These are phyloP conservation scores for Lagocephalus sceleratus DNA, from an alignment of 2,797 vertebrate species.

Conservation along the genomic window DNA sequence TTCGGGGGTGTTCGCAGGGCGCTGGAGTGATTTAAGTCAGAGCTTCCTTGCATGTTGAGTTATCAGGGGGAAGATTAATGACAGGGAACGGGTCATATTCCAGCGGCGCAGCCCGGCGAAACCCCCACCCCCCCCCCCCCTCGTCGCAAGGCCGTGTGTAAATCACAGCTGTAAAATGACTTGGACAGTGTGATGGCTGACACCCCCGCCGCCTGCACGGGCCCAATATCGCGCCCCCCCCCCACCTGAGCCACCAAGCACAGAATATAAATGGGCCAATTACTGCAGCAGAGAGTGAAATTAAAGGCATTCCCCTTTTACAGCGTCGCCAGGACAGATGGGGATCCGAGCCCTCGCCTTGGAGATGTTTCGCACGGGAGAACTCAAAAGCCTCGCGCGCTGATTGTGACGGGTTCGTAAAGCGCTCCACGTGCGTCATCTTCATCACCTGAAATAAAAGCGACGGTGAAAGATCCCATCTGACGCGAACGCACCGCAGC, in stretches of 20 bases:
- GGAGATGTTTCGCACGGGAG: conserved; percentile 19
- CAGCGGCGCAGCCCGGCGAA: conserved; percentile 57
- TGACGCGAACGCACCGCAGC: too few species aligned
- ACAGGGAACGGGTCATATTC: conserved; percentile 64
- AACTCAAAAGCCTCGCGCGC: conserved; percentile 13
- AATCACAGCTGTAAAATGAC: conserved; percentile 77
- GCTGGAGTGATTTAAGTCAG: conserved; percentile 61
- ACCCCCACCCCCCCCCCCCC: too few species aligned
- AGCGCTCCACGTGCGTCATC: neutral
- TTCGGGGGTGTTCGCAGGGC: conserved; percentile 24
- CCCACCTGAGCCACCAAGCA: conserved; percentile 71
- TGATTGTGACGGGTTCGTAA: conserved; percentile 39
- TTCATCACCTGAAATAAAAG: too few species aligned
- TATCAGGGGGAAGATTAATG: conserved; percentile 73
- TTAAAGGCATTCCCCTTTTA: conserved; percentile 65
- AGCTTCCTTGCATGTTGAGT: conserved; percentile 71
- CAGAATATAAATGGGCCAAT: conserved; percentile 78
- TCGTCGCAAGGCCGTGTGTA: conserved; percentile 73
- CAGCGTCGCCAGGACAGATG: conserved; percentile 52
- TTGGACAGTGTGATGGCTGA: conserved; percentile 72
- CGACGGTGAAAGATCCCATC: too few species aligned
- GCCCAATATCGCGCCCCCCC: conserved; percentile 61
- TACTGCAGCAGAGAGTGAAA: conserved; percentile 69
- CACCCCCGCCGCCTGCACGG: conserved; percentile 66
- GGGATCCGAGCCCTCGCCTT: conserved; percentile 48